These are phyloP conservation scores for Nesoenas mayeri DNA, from an alignment of 2,113 vertebrate species.

Conservation along the genomic window DNA sequence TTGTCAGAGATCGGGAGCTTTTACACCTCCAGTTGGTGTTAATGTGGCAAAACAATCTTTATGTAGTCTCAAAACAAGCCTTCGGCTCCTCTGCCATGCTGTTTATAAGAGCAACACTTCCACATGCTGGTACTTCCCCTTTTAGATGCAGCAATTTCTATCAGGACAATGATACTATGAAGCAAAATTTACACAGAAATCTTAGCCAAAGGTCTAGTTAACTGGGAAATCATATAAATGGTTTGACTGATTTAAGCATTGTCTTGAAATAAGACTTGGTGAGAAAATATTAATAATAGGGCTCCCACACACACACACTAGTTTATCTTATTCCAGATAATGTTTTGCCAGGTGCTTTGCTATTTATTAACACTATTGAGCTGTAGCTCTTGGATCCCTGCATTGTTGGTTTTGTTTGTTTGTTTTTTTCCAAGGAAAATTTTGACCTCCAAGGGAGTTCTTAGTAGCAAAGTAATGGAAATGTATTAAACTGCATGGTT, in stretches of 20 bases:
- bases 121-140: background rate
- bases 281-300: background rate
- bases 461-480: background rate
- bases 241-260: background rate
- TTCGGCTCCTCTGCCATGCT: background rate
- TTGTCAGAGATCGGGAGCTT: background rate
- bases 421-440: background rate
- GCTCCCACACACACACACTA: accelerated
- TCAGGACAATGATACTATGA: background rate
- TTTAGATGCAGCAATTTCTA: background rate
- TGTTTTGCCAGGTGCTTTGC: conserved; percentile 29
- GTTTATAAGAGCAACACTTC: background rate
- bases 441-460: background rate
- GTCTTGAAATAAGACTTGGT: background rate
- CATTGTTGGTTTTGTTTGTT: background rate
- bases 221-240: background rate
- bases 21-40: background rate
- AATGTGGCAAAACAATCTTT: background rate
- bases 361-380: background rate
- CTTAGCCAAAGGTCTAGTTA: background rate
- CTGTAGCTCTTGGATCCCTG: background rate
- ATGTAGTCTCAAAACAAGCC: background rate
- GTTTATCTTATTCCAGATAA: background rate
- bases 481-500: background rate
- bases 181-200: background rate